Conservation (phyloP, 1,140 invertebrate species). For the Drosophila pruinosa region DNA sequence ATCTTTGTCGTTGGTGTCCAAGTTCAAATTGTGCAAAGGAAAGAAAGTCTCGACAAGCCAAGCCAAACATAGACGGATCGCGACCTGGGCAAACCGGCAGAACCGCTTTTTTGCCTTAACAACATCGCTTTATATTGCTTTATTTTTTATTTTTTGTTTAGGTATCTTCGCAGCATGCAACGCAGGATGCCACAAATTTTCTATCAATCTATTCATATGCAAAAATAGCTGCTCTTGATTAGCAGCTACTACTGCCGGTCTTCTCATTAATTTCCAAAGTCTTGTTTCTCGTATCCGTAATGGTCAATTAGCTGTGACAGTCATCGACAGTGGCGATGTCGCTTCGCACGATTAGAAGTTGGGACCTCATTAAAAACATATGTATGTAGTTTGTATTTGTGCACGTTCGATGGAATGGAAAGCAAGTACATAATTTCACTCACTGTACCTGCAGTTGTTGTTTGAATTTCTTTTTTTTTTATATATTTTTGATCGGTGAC, state of each 20-base stretch:
- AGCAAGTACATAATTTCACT: conserved; percentile 65
- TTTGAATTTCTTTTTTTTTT: conserved; percentile 65
- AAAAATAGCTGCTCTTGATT: conserved; percentile 22
- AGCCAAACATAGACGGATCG: conserved; percentile 45
- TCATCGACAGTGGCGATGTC: not conserved
- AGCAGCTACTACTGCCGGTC: not conserved
- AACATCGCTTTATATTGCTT: conserved; percentile 23
- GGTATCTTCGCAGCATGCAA: conserved; percentile 29
- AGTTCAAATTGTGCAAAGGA: conserved; percentile 79
- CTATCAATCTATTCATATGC: conserved; percentile 18
- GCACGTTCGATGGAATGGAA: conserved; percentile 47
- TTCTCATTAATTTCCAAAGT: not conserved
- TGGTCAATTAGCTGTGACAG: conserved; percentile 20
- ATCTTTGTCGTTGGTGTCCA: conserved; percentile 59
- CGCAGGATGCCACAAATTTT: conserved; percentile 19
- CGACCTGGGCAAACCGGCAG: conserved; percentile 77
- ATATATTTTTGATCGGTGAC: conserved; percentile 49
- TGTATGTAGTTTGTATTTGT: conserved; percentile 5
- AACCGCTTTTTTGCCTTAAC: conserved; percentile 65
- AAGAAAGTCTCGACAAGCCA: conserved; percentile 63
- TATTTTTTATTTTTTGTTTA: conserved; percentile 27
- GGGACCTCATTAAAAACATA: conserved; percentile 12
- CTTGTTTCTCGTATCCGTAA: not conserved
- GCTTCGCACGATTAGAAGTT: conserved; percentile 24
- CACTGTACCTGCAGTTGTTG: conserved; percentile 45